Evolutionary conservation across 2,797 vertebrate genomes (phyloP).

Genomic region (Sylvia borin): DNA sequence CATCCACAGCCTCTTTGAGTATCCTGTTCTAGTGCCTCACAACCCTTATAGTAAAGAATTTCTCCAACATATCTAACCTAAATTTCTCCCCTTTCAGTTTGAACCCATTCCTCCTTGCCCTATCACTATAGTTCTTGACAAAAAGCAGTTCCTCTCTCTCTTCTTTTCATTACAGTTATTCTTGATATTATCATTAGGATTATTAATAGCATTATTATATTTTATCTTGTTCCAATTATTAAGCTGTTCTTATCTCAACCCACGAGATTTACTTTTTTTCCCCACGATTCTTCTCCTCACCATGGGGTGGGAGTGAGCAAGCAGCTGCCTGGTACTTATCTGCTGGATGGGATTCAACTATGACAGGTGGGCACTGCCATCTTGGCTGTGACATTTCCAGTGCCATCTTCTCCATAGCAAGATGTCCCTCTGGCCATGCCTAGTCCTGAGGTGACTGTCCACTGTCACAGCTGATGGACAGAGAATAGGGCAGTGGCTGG

Average conservation of each 20-base stretch:
- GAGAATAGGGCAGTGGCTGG: neutral
- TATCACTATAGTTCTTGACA: neutral
- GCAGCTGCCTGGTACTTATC: neutral
- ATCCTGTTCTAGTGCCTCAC: neutral
- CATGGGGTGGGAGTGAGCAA: neutral
- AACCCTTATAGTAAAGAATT: neutral
- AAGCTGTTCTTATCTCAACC: neutral
- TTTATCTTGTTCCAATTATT: constrained; percentile 9
- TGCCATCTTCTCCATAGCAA: neutral
- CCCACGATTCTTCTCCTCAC: neutral
- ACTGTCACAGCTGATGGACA: neutral
- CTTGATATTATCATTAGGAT: neutral
- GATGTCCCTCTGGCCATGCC: neutral
- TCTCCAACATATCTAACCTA: neutral
- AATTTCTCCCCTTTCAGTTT: neutral
- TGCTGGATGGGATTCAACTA: neutral
- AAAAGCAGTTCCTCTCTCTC: neutral
- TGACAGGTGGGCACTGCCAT: neutral
- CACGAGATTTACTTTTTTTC: neutral
- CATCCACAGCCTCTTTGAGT: neutral
- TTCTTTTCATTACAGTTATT: neutral
- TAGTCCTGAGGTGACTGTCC: neutral
- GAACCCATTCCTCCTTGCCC: neutral
- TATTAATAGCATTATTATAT: neutral
- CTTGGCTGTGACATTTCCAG: neutral